Conservation (phyloP, 2,797 vertebrate species). For the Trematomus bernacchii region DNA sequence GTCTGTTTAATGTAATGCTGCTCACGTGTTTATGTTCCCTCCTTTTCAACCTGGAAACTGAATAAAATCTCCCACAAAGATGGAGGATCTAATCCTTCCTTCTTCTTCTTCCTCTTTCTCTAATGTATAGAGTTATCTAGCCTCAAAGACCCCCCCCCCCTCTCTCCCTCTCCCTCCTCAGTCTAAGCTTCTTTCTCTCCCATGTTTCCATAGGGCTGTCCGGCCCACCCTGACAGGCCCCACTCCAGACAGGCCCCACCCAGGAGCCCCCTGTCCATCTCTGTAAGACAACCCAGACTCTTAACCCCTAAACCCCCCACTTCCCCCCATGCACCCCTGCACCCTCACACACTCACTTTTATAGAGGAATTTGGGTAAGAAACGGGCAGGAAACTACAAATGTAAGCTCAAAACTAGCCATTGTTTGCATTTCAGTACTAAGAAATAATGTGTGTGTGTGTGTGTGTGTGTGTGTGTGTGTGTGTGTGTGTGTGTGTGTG, state of each 20-base stretch:
- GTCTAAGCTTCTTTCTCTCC: slow-evolving; percentile 81
- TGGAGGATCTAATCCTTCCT: slow-evolving; percentile 1
- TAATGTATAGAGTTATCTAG: slow-evolving; percentile 35
- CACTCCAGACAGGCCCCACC: slow-evolving; percentile 85
- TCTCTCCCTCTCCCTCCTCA: slow-evolving; percentile 30
- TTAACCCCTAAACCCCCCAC: slow-evolving; percentile 26
- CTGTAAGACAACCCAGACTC: slow-evolving; percentile 81
- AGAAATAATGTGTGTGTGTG: slow-evolving; percentile 24
- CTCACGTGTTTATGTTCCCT: slow-evolving; percentile 45
- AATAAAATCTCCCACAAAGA: background rate
- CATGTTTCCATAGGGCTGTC: slow-evolving; percentile 83
- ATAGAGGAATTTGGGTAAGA: slow-evolving; percentile 18
- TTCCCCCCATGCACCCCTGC: slow-evolving; percentile 7
- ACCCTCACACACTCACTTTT: slow-evolving; percentile 30
- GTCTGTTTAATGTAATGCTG: slow-evolving; percentile 58
- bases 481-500: too few species aligned
- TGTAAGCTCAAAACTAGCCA: background rate
- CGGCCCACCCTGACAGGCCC: slow-evolving; percentile 84
- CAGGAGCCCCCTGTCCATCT: slow-evolving; percentile 86
- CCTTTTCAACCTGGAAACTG: slow-evolving; percentile 23
- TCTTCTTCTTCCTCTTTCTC: slow-evolving; percentile 12
- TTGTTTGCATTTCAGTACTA: background rate
- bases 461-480: slow-evolving; percentile 34
- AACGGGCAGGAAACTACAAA: background rate
- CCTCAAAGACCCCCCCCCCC: slow-evolving; percentile 8